These are phyloP conservation scores for Hapalemur alaotrensis DNA, from an alignment of 2,797 vertebrate genomes.

Conservation along the genomic window DNA sequence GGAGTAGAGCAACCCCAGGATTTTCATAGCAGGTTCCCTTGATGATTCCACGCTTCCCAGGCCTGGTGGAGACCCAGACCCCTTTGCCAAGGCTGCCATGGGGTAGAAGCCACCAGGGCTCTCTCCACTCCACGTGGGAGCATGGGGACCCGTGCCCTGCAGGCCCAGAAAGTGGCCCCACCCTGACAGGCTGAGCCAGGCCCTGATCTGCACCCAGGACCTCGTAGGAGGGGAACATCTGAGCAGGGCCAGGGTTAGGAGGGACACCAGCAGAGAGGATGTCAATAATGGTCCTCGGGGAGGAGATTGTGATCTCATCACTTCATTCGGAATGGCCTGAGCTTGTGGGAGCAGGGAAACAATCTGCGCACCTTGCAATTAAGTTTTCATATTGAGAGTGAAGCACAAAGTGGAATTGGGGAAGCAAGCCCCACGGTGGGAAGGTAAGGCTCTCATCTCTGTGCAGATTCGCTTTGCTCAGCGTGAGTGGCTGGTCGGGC, in stretches of 20 bases:
- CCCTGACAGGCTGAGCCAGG: background rate
- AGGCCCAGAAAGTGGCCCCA: background rate
- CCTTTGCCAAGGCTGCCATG: background rate
- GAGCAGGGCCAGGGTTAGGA: background rate
- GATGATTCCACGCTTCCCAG: background rate
- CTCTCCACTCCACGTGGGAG: background rate
- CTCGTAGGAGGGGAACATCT: background rate
- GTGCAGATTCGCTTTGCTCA: background rate
- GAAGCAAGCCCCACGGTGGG: background rate
- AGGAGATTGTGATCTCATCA: background rate
- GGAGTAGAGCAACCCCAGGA: background rate
- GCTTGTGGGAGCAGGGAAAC: background rate
- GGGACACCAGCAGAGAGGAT: background rate
- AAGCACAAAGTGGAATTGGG: background rate
- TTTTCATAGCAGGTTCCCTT: background rate
- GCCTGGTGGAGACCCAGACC: background rate
- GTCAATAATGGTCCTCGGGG: background rate
- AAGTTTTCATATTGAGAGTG: too few relatives aligned
- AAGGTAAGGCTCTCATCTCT: background rate
- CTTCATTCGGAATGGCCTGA: background rate
- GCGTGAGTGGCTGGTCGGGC: background rate
- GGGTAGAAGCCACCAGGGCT: background rate
- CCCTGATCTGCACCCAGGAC: background rate
- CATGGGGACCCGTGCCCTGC: background rate
- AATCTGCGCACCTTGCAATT: background rate